Conservation (phyloP, 1,140 invertebrate genomes). For the Holcopasites calliopsidis region DNA sequence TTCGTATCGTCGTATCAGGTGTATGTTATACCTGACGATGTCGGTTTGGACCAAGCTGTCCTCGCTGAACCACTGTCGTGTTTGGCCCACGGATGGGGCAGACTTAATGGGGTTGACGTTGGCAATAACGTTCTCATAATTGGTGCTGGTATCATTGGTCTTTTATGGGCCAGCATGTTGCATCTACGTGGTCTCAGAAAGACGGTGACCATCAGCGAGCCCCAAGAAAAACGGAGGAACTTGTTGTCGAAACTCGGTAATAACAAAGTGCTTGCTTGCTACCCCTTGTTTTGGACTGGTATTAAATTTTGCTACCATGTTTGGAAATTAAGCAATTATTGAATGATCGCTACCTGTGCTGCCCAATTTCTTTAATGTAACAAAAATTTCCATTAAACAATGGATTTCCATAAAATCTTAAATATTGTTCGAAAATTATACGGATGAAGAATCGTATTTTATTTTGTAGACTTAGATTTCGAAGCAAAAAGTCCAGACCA, state of each 20-base stretch:
- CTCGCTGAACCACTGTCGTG: slow-evolving; percentile 85
- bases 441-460: neutral
- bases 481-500: slow-evolving; percentile 81
- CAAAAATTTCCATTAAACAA: no score
- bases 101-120: slow-evolving; percentile 81
- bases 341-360: no score
- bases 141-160: slow-evolving; percentile 86
- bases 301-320: no score
- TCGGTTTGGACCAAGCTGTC: slow-evolving; percentile 77
- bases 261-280: no score
- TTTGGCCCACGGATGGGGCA: slow-evolving; percentile 84
- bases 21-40: slow-evolving; percentile 66
- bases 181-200: slow-evolving; percentile 85
- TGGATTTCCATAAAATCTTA: no score
- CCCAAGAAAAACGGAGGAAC: slow-evolving; percentile 80
- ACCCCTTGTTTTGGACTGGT: no score
- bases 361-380: no score
- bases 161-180: slow-evolving; percentile 83
- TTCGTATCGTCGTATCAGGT: slow-evolving; percentile 57
- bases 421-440: no score
- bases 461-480: slow-evolving; percentile 70
- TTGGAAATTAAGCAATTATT: no score
- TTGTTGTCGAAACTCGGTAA: slow-evolving; percentile 82
- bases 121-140: slow-evolving; percentile 83
- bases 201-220: slow-evolving; percentile 83